Evolutionary conservation across 1,140 invertebrate genomes (phyloP).

Genomic region (Eciton burchellii): DNA sequence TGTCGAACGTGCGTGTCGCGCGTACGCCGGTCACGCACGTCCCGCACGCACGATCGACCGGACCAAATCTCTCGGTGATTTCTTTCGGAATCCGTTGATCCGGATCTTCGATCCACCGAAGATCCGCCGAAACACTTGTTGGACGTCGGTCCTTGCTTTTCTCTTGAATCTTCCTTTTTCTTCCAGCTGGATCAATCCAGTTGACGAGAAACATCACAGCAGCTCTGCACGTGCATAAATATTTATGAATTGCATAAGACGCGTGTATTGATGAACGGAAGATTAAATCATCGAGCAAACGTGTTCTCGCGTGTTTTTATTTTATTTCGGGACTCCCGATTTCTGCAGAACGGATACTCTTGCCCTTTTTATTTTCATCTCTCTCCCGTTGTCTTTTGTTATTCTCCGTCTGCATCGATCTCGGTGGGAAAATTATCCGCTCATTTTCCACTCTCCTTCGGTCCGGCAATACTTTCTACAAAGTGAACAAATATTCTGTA

Average conservation of each 20-base stretch:
- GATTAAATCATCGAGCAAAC: too few species aligned
- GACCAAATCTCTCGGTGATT: constrained; percentile 58
- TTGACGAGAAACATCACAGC: too few species aligned
- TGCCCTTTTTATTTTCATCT: not conserved
- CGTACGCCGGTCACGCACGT: constrained; percentile 49
- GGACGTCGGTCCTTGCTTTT: not conserved
- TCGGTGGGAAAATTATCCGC: not conserved
- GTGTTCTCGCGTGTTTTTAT: too few species aligned
- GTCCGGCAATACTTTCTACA: constrained; percentile 34
- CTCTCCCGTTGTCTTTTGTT: too few species aligned
- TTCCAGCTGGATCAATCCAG: too few species aligned
- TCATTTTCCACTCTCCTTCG: constrained; percentile 35
- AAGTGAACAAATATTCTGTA: constrained; percentile 3
- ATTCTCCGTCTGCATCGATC: not conserved
- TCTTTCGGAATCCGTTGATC: constrained; percentile 59
- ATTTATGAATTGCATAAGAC: not conserved
- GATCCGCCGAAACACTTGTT: not conserved
- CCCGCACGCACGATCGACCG: constrained; percentile 44
- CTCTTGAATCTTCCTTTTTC: too few species aligned
- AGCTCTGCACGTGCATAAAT: too few species aligned
- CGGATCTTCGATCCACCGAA: constrained; percentile 5
- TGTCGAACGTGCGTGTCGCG: constrained; percentile 59
- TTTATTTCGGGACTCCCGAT: too few species aligned
- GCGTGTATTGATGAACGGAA: too few species aligned
- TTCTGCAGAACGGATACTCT: not conserved